A percentile compares a stretch with the other conserved stretches of the same genome.
Evolutionary conservation across 2,113 vertebrate species (phyloP).

Genomic region (Anseranas semipalmata): DNA sequence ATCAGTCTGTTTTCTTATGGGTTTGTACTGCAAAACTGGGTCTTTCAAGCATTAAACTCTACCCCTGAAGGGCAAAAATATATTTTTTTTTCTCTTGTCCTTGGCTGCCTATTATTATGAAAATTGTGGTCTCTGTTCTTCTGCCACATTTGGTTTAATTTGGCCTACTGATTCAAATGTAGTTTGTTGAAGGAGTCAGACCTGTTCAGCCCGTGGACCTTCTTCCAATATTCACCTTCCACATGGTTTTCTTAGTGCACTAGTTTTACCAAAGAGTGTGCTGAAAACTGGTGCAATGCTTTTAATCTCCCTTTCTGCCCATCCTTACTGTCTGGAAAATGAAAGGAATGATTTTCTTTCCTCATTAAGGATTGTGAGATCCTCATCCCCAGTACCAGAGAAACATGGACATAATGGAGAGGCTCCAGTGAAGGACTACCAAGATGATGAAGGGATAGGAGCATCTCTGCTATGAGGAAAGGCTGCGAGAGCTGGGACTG

Average conservation of each 20-base stretch:
- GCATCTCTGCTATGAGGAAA: too few species aligned
- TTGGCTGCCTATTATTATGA: background rate
- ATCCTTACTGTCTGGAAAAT: background rate
- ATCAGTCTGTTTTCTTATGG: background rate
- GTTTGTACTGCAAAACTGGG: background rate
- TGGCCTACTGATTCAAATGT: background rate
- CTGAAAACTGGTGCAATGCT: background rate
- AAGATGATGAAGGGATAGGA: too few species aligned
- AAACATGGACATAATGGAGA: too few species aligned
- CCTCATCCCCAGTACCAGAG: background rate
- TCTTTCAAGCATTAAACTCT: background rate
- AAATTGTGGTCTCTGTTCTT: background rate
- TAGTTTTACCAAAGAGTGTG: background rate
- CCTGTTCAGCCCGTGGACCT: background rate
- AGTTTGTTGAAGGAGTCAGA: background rate
- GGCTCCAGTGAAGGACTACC: too few species aligned
- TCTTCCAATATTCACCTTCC: background rate
- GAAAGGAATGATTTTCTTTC: background rate
- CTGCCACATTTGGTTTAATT: background rate
- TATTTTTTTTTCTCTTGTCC: background rate
- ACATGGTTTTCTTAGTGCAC: background rate
- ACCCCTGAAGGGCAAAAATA: background rate
- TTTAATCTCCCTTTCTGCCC: background rate
- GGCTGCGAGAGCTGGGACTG: too few species aligned
- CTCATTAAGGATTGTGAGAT: background rate